A percentile compares a stretch with the other conserved stretches of the same genome.
phyloP scores from a whole-genome alignment of 2,797 vertebrate genomes.

The Propithecus deckenii region DNA sequence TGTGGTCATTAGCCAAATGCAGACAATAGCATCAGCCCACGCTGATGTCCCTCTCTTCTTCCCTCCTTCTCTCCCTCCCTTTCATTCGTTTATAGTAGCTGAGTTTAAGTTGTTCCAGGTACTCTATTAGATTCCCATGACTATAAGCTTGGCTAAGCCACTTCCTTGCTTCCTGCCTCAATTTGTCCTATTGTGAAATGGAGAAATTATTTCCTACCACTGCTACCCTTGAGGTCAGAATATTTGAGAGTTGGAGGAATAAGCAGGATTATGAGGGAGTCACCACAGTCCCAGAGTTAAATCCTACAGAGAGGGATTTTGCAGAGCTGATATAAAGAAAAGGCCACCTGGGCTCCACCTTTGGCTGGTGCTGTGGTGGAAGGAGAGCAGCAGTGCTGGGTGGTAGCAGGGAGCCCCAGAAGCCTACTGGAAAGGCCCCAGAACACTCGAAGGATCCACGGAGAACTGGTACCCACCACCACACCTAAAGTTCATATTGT shows the following conservation, averaged over 20 bases:
- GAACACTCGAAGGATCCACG: accelerated
- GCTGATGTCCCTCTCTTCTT: not conserved
- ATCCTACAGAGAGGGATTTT: not conserved
- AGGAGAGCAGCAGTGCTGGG: not conserved
- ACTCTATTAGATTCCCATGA: not conserved
- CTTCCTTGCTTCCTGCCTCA: not conserved
- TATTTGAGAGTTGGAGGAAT: not conserved
- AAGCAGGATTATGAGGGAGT: not conserved
- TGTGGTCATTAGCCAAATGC: not conserved
- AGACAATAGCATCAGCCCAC: not conserved
- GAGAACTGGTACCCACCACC: not conserved
- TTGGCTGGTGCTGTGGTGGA: not conserved
- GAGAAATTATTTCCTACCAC: not conserved
- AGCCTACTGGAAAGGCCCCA: not conserved
- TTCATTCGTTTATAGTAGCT: not conserved
- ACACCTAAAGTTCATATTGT: not conserved
- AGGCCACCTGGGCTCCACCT: not conserved
- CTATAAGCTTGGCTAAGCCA: not conserved
- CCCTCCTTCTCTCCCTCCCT: too few relatives aligned
- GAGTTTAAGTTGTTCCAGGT: not conserved
- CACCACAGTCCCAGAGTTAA: not conserved
- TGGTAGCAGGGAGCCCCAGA: not conserved
- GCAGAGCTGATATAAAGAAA: not conserved
- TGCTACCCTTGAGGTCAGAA: not conserved
- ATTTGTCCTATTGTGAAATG: not conserved